Evolutionary conservation across 2,113 vertebrate species (phyloP).

Genomic region (Herpailurus yagouaroundi): DNA sequence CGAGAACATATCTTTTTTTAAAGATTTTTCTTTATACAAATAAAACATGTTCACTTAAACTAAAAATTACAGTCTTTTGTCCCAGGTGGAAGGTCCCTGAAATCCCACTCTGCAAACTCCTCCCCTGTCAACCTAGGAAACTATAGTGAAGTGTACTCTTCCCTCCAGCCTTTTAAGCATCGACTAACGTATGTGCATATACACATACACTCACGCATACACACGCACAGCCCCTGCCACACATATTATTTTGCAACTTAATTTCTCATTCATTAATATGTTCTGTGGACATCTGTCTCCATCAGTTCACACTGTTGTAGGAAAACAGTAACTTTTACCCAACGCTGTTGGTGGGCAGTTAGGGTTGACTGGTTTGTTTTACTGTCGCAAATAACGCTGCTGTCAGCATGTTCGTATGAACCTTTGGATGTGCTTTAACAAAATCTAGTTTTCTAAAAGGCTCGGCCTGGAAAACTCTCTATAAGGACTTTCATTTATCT

Average conservation of each 20-base stretch:
- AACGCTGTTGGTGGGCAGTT: background rate
- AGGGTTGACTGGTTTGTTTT: background rate
- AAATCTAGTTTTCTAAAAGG: background rate
- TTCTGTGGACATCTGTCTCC: background rate
- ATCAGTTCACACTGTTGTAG: background rate
- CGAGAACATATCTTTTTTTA: background rate
- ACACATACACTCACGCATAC: too few relatives aligned
- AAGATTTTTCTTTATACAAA: background rate
- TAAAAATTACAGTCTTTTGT: background rate
- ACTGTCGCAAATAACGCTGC: background rate
- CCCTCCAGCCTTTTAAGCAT: background rate
- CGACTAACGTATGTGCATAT: background rate
- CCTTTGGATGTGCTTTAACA: background rate
- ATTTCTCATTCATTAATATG: background rate
- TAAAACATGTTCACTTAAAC: constrained; percentile 6
- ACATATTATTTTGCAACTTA: background rate
- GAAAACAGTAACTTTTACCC: constrained; percentile 17
- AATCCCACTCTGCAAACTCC: background rate
- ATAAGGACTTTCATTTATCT: constrained; percentile 14
- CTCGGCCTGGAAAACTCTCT: background rate
- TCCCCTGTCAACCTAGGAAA: background rate
- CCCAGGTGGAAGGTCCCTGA: background rate
- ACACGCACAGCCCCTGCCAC: background rate
- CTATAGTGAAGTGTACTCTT: background rate
- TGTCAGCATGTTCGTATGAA: background rate